Evolutionary conservation across 2,797 vertebrate species (phyloP).

Genomic region (Acanthurus tractus): DNA sequence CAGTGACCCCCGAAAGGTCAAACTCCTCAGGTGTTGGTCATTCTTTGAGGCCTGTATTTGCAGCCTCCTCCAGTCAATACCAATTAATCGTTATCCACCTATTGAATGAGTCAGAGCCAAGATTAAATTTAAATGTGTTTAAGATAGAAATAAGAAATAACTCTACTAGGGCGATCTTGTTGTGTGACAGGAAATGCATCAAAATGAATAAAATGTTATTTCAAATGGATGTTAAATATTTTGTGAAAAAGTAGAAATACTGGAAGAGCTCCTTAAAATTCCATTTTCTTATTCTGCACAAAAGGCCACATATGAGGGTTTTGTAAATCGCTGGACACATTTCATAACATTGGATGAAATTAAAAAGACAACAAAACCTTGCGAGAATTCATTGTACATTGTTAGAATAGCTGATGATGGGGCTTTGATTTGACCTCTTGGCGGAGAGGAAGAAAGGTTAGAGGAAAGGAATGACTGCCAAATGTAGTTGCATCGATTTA

Average conservation of each 20-base stretch:
- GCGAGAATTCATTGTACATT: slow-evolving; percentile 43
- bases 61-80: slow-evolving; percentile 54
- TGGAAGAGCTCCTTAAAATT: not conserved
- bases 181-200: not conserved
- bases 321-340: slow-evolving; percentile 1
- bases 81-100: slow-evolving; percentile 65
- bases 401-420: slow-evolving; percentile 54
- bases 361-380: slow-evolving; percentile 1
- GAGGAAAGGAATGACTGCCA: slow-evolving; percentile 74
- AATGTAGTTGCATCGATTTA: slow-evolving; percentile 78
- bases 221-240: not conserved
- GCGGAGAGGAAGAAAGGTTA: slow-evolving; percentile 76
- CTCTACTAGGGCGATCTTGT: not conserved
- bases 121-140: slow-evolving; percentile 34
- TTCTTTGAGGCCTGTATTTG: slow-evolving; percentile 47
- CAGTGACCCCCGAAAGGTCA: slow-evolving; percentile 74
- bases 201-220: not conserved
- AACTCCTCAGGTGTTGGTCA: slow-evolving; percentile 54
- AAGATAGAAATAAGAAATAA: not conserved
- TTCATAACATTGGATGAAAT: slow-evolving; percentile 18
- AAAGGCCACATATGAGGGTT: not conserved
- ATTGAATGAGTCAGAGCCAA: slow-evolving; percentile 42
- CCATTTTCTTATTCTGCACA: not conserved
- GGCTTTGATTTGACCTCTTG: slow-evolving; percentile 73
- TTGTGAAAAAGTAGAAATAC: not conserved